Base-by-base conservation (phyloP, 2,888 invertebrate species). In the Galerucella calmariensis region DNA sequence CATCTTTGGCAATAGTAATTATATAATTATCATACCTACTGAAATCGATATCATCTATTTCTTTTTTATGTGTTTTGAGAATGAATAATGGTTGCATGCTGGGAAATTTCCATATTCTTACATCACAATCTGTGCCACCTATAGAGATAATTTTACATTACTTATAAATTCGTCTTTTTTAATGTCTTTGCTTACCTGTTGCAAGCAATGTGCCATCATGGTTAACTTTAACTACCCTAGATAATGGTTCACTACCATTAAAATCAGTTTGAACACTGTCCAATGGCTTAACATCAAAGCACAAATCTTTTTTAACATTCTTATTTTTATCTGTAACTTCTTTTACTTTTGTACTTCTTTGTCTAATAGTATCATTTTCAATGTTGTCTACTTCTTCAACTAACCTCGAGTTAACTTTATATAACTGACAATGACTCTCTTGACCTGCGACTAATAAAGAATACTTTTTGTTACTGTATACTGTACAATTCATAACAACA, bases 21-120 rank as follows among this genome's bases (percentile, higher is more conserved):
- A 97, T 88, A 85, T 92, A 89, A 69, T 91, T 91, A 77, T 94
- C 93, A 83, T 92, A 92, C 2, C 94, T 93, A 87, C 95, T 95
- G 85, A 98, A 95, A 88, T 97, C 97, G 70, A 98, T 87, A 87
- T 98, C 98, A 84, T 98, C 98, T 78, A 98, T 94, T 90, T 98
- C 98, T 87, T 95, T 95, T 71, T 90, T 91, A 83, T 98, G 98
- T 51, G 93, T 95, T 77, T 92, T 89, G 11, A 97, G 88, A 80
- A 93, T 93, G 82, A 91, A 90, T 24, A 92, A 84, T 79, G 92
- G 90, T 69, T 92, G 90, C 88, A 97, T 90, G 81, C 92, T 92
- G 0, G 97, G 97, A 86, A 96, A 96, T 84, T 92, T 91, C 98
- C 98, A 98, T 11, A 98, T 88, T 72, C 97, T 90, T 48, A 98